phyloP scores from a whole-genome alignment of 2,113 vertebrate species.

The Hippocampus zosterae region DNA sequence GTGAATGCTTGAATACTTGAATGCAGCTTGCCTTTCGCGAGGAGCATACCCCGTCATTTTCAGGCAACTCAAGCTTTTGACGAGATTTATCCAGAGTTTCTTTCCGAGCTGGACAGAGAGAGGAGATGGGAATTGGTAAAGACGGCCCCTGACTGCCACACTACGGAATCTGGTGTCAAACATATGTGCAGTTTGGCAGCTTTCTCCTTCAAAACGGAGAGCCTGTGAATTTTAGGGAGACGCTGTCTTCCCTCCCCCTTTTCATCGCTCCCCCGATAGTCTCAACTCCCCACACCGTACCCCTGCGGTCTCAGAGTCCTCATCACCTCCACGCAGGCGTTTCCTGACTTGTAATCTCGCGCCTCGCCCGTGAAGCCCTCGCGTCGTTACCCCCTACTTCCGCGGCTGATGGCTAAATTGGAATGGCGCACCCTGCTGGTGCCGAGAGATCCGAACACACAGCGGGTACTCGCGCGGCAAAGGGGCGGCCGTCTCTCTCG shows the following conservation, averaged over 20 bases:
- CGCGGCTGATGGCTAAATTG: slow-evolving; percentile 71
- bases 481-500: slow-evolving; percentile 53
- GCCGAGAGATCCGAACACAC: slow-evolving; percentile 64
- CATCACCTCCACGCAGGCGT: slow-evolving; percentile 66
- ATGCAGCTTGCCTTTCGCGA: background rate
- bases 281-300: slow-evolving; percentile 48
- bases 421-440: slow-evolving; percentile 73
- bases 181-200: slow-evolving; percentile 72
- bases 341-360: slow-evolving; percentile 71
- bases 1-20: too few species aligned
- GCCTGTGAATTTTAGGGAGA: slow-evolving; percentile 55
- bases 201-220: slow-evolving; percentile 56
- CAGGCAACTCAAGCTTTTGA: background rate
- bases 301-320: slow-evolving; percentile 61
- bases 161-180: slow-evolving; percentile 69
- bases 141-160: slow-evolving; percentile 63
- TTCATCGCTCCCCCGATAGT: slow-evolving; percentile 41
- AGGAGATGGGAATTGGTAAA: slow-evolving; percentile 58
- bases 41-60: background rate
- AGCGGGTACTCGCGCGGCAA: slow-evolving; percentile 62
- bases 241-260: slow-evolving; percentile 32
- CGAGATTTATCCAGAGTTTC: background rate
- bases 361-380: slow-evolving; percentile 70
- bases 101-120: slow-evolving; percentile 23
- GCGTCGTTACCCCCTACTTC: slow-evolving; percentile 63